A percentile compares a stretch with the other conserved stretches of the same genome.
phyloP scores from a whole-genome alignment of 2,113 vertebrate genomes.

The Nesoenas mayeri region DNA sequence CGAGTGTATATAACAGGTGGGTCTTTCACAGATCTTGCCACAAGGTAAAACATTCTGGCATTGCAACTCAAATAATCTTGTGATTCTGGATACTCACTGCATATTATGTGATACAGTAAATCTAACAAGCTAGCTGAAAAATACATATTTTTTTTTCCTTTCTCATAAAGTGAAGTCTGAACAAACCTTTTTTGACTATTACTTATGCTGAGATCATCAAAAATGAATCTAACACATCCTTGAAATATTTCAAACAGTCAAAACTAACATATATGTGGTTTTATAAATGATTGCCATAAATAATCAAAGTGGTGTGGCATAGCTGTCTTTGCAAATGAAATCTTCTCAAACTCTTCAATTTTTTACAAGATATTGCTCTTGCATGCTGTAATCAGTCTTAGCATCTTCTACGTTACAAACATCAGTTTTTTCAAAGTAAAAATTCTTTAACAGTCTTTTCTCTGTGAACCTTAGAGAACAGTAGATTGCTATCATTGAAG shows the following conservation, averaged over 20 bases:
- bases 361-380: not conserved
- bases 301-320: not conserved
- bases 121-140: not conserved
- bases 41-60: not conserved
- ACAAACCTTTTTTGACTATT: not conserved
- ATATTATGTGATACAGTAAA: not conserved
- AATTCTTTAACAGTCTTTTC: not conserved
- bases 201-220: not conserved
- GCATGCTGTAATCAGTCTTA: not conserved
- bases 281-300: constrained; percentile 9
- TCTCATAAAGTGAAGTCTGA: not conserved
- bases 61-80: not conserved
- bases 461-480: not conserved
- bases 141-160: not conserved
- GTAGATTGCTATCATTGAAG: not conserved
- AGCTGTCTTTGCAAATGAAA: not conserved
- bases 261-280: not conserved
- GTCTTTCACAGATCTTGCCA: not conserved
- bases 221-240: not conserved
- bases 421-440: not conserved
- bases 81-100: not conserved
- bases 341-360: not conserved
- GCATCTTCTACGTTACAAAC: not conserved
- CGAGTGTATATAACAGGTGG: not conserved
- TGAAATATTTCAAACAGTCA: not conserved